Evolutionary conservation across 1,140 invertebrate genomes (phyloP), one percentile per base, ranked within the genome.

Genomic region (Acromyrmex charruanus): DNA sequence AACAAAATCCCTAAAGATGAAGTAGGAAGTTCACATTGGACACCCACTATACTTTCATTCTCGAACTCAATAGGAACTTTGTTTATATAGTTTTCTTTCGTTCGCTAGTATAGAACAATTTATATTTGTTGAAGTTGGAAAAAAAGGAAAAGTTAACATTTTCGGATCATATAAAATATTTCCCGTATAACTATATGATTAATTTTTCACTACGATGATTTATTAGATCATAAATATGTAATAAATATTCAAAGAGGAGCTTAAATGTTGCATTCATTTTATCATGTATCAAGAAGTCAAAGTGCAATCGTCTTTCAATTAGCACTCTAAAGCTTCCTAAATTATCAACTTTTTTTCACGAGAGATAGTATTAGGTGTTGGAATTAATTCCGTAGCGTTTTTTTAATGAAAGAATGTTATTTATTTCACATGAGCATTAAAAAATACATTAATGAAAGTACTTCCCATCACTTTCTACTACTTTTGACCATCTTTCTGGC

Each of bases 1-100:
- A 91, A 92, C 85, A 92, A 91, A 92, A 85, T 87, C 84, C 39
- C 84, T 74, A 66, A 88, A 77, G 87, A 89, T 89, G 85, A 89
- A 92, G 88, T 87, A 87, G 39, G 61, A 86, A 89, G 86, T 89
- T 91, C 75, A 58, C 79, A 53, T 68, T 55, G 81, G 71, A 86
- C 89, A 74, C 55, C n/a, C 31, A 69, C 87, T 84, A 87, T 90
- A 85, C 77, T 80, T 85, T 71, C 35, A 31, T 35, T 63, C 39
- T 71, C 25, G 39, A 72, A 65, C 44, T 61, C 16, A 51, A 74
- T 72, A 53, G 14, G 18, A 87, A 87, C 77, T 84, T 71, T 71
- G 35, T 58, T 58, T 39, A 9, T 51, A 25, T 9, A 31, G 68
- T 68, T 58, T 72, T 28, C 61, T 74, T 85, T 79, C 31, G 25